A percentile compares a stretch with the other conserved stretches of the same genome.
Evolutionary conservation across 2,888 invertebrate genomes (phyloP).

Genomic region (Apocheima hispidaria): DNA sequence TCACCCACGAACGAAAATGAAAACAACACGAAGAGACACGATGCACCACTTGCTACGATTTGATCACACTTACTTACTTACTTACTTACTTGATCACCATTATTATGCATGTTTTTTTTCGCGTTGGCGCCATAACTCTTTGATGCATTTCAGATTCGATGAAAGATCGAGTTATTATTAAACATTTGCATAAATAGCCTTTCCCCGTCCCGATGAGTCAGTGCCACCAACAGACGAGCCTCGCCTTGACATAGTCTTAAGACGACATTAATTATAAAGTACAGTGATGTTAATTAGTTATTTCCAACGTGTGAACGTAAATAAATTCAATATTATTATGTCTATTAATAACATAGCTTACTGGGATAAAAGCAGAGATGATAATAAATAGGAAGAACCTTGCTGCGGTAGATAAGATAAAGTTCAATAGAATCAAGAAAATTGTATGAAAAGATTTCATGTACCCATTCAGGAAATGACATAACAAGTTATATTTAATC

Average conservation of each 20-base stretch:
- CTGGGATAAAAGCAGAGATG: slow-evolving; percentile 2
- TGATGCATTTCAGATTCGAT: no score
- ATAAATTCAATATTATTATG: slow-evolving; percentile 17
- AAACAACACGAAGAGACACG: no score
- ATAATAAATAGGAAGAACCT: slow-evolving; percentile 24
- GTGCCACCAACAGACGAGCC: slow-evolving; percentile 1
- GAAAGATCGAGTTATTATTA: not conserved
- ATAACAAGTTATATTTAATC: not conserved
- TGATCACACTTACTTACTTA: no score
- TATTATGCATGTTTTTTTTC: no score
- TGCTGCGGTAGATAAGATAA: slow-evolving; percentile 5
- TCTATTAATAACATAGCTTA: slow-evolving; percentile 20
- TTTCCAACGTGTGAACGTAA: slow-evolving; percentile 18
- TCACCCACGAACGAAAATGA: no score
- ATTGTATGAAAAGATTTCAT: not conserved
- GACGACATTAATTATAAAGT: slow-evolving; percentile 13
- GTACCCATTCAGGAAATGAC: not conserved
- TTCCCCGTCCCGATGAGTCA: slow-evolving; percentile 20
- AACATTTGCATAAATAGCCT: not conserved
- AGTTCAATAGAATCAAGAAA: not conserved
- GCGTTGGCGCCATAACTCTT: no score
- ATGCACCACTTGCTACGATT: no score
- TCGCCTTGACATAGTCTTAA: slow-evolving; percentile 24
- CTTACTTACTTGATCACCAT: no score
- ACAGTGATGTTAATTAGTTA: slow-evolving; percentile 16